Percentiles rank a stretch among this genome's conserved stretches.
Evolutionary conservation across 2,113 vertebrate species (phyloP).

Genomic region (Colinus virginianus): DNA sequence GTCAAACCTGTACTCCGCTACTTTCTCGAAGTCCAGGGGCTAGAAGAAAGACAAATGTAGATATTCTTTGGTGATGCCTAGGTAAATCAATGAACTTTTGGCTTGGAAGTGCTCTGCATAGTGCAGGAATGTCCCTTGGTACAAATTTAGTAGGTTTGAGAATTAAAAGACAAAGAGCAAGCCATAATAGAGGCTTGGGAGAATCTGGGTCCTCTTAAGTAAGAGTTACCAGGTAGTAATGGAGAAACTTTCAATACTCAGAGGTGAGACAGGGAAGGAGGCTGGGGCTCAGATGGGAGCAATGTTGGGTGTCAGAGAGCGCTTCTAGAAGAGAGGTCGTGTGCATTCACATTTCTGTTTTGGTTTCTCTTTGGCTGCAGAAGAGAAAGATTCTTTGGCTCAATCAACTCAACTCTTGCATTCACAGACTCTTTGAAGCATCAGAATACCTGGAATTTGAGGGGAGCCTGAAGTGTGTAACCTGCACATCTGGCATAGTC

Average conservation of each 20-base stretch:
- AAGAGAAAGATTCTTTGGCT: neutral
- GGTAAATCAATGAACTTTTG: conserved; percentile 27
- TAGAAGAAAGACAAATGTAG: conserved; percentile 43
- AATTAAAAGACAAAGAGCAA: neutral
- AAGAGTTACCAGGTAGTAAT: neutral
- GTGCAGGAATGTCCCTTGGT: neutral
- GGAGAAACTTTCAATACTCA: neutral
- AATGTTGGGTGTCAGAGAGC: neutral
- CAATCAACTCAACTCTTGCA: neutral
- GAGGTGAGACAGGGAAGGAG: neutral
- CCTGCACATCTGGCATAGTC: neutral
- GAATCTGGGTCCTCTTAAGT: neutral
- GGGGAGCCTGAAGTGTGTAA: accelerated
- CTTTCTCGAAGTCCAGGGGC: conserved; percentile 89
- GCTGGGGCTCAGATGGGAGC: neutral
- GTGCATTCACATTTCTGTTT: neutral
- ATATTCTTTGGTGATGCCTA: neutral
- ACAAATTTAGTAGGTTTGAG: neutral
- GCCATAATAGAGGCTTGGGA: neutral
- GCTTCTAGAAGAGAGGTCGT: neutral
- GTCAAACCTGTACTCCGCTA: conserved; percentile 70
- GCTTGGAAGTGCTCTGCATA: neutral
- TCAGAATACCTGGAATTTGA: neutral
- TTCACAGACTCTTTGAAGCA: neutral
- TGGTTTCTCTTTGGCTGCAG: neutral